Percentiles rank a stretch among this genome's conserved stretches.
These are phyloP conservation scores for Bos indicus DNA, from an alignment of 2,113 vertebrate species.

Conservation along the genomic window DNA sequence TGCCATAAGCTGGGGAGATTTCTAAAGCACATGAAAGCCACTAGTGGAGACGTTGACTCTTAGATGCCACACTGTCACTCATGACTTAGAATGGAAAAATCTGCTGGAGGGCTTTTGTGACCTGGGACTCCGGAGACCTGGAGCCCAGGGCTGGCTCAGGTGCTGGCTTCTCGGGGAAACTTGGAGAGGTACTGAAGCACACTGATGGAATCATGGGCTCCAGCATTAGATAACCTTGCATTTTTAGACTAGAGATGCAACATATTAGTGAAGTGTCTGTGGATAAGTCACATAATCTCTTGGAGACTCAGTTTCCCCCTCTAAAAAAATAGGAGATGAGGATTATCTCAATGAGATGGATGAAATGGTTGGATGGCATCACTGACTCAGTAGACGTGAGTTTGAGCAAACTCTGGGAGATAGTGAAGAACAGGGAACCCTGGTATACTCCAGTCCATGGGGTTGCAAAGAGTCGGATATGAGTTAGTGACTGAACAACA, in stretches of 20 bases:
- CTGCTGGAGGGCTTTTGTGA: neutral
- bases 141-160: neutral
- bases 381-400: neutral
- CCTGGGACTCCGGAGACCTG: neutral
- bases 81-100: neutral
- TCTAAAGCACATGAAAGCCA: neutral
- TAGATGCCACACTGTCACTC: neutral
- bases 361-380: neutral
- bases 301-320: neutral
- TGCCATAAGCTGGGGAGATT: neutral
- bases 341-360: neutral
- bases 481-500: neutral
- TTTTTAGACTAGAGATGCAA: neutral
- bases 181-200: rapidly evolving
- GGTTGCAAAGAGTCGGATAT: neutral
- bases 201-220: neutral
- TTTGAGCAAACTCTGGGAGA: neutral
- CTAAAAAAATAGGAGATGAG: neutral
- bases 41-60: neutral
- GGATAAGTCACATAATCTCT: neutral
- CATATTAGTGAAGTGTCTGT: neutral
- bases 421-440: neutral
- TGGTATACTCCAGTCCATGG: neutral
- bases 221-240: neutral
- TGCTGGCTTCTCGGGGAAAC: neutral